Percentiles rank a stretch among this genome's conserved stretches.
phyloP scores from a whole-genome alignment of 1,140 invertebrate species.

The Bombus consobrinus region DNA sequence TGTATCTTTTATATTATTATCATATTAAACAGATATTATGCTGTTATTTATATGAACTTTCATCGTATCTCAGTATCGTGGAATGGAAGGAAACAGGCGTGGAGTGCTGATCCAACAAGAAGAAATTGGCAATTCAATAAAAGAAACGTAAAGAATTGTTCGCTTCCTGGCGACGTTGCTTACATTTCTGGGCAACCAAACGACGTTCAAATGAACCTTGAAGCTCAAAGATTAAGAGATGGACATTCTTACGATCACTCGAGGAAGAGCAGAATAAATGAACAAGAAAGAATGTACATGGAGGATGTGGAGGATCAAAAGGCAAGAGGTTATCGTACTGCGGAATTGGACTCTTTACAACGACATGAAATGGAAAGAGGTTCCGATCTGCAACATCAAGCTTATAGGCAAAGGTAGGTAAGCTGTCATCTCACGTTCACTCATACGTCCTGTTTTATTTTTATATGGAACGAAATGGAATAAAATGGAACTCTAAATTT shows the following conservation, averaged over 20 bases:
- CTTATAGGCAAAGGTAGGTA: constrained; percentile 78
- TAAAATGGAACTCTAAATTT: no score
- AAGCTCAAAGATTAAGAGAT: constrained; percentile 39
- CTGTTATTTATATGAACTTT: not conserved
- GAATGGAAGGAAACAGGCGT: constrained; percentile 85
- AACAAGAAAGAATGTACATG: constrained; percentile 77
- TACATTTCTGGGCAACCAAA: constrained; percentile 43
- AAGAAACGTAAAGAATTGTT: constrained; percentile 83
- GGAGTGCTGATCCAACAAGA: constrained; percentile 89
- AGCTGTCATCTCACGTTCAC: not conserved
- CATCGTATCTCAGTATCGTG: constrained; percentile 23
- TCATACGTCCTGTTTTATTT: no score
- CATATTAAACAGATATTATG: no score
- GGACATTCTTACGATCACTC: constrained; percentile 29
- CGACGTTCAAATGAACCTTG: constrained; percentile 50
- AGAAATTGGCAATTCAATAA: constrained; percentile 90
- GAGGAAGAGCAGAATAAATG: constrained; percentile 46
- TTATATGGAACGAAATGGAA: no score
- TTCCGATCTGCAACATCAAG: constrained; percentile 84
- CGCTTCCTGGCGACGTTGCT: constrained; percentile 77
- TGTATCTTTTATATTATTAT: no score
- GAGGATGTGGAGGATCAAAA: constrained; percentile 81
- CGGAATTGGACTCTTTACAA: constrained; percentile 87
- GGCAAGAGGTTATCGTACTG: constrained; percentile 75
- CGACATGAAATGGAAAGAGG: constrained; percentile 89